phyloP scores from a whole-genome alignment of 2,113 vertebrate species.

The Centropristis striata region DNA sequence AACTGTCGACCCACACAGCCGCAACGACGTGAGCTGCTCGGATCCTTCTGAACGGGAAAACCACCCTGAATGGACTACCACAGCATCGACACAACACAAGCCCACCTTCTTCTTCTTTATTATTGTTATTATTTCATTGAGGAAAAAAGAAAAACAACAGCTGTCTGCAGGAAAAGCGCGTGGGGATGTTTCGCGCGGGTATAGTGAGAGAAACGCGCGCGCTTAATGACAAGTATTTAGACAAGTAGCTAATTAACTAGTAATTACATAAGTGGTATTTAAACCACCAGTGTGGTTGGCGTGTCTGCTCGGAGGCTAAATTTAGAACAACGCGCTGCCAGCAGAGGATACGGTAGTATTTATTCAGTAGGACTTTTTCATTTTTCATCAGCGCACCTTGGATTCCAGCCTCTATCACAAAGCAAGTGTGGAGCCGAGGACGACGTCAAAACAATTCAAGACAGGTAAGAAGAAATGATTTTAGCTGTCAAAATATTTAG shows the following conservation, averaged over 20 bases:
- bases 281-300: constrained; percentile 29
- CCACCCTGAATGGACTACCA: constrained; percentile 61
- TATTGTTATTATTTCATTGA: neutral
- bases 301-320: constrained; percentile 35
- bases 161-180: constrained; percentile 30
- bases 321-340: constrained; percentile 43
- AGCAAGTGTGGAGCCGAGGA: constrained; percentile 76
- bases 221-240: constrained; percentile 51
- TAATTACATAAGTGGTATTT: constrained; percentile 63
- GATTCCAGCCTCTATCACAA: constrained; percentile 54
- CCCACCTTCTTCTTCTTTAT: neutral
- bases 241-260: constrained; percentile 64
- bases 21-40: constrained; percentile 50
- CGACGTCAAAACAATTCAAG: constrained; percentile 52
- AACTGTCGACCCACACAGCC: constrained; percentile 41
- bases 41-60: constrained; percentile 32
- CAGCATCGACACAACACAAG: neutral
- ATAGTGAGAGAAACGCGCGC: constrained; percentile 46
- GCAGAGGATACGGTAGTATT: constrained; percentile 40
- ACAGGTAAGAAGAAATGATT: constrained; percentile 50
- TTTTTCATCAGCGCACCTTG: constrained; percentile 51
- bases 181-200: constrained; percentile 52
- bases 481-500: neutral
- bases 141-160: constrained; percentile 20
- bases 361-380: constrained; percentile 20